Evolutionary conservation across 1,140 invertebrate genomes (phyloP), one percentile per base, ranked within the genome.

Genomic region (Melanaphis sacchari): DNA sequence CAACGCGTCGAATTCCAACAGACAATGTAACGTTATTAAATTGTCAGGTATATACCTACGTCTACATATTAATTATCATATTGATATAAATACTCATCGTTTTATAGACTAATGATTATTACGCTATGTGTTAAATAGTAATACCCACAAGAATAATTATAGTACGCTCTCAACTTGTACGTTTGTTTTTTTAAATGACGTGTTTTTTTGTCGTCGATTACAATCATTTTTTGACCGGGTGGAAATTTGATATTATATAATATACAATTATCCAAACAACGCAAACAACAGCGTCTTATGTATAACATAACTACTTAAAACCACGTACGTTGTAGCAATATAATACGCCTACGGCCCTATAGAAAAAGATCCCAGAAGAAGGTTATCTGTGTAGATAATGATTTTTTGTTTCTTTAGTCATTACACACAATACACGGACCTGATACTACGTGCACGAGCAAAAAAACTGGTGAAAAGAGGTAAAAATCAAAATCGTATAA

Each of bases 401-500:
- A 59, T 76, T 66, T 66, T n/a, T n/a, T 15, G 59, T 76, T n/a
- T 76, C 31, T 66, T 31, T 66, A 66, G 59, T 66, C 31, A 8
- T 76, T 21, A 11, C 9, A 76, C 59, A n/a, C 31, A 66, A n/a
- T 4, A n/a, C 59, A n/a, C 31, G 31, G 31, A n/a, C 4, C 31
- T 6, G 15, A 21, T 76, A 36, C 59, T n/a, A n/a, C 11, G 15
- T 59, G 21, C 7, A 89, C 18, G 46, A 52, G 87, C 46, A 18
- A 89, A 89, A 89, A 89, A 89, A 89, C n/a, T 89, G 31, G 87
- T 52, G 36, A 54, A 89, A 52, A 38, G 36, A 89, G 36, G 87
- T 89, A 89, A 89, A 89, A 89, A 89, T 89, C 87, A 89, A 89
- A 89, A 89, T 54, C 46, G 87, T 54, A 54, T 89, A 89, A 11